Base-by-base conservation (phyloP, 2,113 vertebrate genomes). In the Theristicus caerulescens region DNA sequence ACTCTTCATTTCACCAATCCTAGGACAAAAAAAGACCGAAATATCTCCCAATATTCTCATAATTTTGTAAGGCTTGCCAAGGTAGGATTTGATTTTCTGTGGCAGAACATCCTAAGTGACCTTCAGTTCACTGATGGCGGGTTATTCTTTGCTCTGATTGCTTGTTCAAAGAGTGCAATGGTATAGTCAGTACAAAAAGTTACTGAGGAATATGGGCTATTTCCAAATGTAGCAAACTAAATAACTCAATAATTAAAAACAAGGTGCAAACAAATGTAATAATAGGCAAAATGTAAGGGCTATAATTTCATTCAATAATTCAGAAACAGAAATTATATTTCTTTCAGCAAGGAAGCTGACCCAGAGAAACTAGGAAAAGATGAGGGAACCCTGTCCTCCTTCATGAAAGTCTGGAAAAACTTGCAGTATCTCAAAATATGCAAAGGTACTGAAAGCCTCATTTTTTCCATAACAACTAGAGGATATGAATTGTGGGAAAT, bases 401-500 rank as follows among this genome's bases (percentile, higher is more conserved):
- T 52, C 49, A 65, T 44, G n/a, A 71, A 88, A 77, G 40, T 81
- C 64, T 80, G n/a, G 24, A 52, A 93, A 91, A 94, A 21, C 24
- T 47, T 82, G 24, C 31, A 61, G 47, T 44, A 52, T 57, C 70
- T 72, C 70, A 67, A 82, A 93, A 87, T 76, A 84, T 11, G 16
- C 36, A 76, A 93, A 91, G 19, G 61, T 76, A 65, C 47, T 52
- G 26, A 87, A 93, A 89, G 65, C 16, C 13, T 86, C 40, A 14
- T 86, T 86, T 94, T 86, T 91, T 70, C 52, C 36, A 14, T 87
- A 91, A 92, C 42, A 95, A 64, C 77, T 52, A 65, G 57, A 91
- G 49, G 27, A 82, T 59, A 76, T 89, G 70, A 96, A 96, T 89
- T 11, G 6, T 89, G 81, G 87, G 49, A 89, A 93, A 95, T 93